Evolutionary conservation across 2,797 vertebrate species (phyloP), one percentile per base, ranked within the genome.

Genomic region (Anableps anableps): DNA sequence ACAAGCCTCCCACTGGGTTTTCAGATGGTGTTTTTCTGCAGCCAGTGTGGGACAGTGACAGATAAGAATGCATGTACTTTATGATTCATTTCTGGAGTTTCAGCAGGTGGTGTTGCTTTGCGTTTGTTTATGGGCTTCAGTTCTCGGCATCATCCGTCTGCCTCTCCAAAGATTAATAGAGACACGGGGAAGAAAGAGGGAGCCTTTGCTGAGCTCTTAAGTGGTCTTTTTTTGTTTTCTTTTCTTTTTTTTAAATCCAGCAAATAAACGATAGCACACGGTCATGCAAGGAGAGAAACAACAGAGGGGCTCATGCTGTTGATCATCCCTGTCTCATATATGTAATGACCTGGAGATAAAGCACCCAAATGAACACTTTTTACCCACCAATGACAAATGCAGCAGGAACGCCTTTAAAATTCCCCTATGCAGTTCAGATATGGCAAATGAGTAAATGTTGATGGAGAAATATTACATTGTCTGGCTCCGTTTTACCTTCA

Each of bases 321-420:
- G 94, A 95, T 95, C 96, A 93, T 94, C 90, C 91, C 88, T 88
- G 91, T 86, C 90, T 53, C 82, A 84, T 93, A 93, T 94, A 94
- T 83, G 92, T 96, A 97, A 97, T 96, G 96, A 95, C 95, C 95
- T 93, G 88, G 93, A 96, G 96, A 96, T 96, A 95, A 96, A 95
- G 90, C 92, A 87, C 89, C 94, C 91, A 95, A 95, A 93, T 91
- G 96, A 96, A 94, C 94, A 94, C 94, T 77, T 88, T 89, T 95
- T 94, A 94, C 94, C 95, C 83, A 83, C 85, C 86, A 80, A 94
- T 94, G 95, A 96, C 93, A 90, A 94, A 95, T 90, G 94, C 91
- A 92, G 92, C 92, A 93, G 91, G 92, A 96, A 94, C 93, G 26
- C 91, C 90, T 85, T 93, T 86, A 92, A 95, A 94, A 94, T 94